Base-by-base conservation (phyloP, 2,113 vertebrate genomes). In the Scopus umbretta region DNA sequence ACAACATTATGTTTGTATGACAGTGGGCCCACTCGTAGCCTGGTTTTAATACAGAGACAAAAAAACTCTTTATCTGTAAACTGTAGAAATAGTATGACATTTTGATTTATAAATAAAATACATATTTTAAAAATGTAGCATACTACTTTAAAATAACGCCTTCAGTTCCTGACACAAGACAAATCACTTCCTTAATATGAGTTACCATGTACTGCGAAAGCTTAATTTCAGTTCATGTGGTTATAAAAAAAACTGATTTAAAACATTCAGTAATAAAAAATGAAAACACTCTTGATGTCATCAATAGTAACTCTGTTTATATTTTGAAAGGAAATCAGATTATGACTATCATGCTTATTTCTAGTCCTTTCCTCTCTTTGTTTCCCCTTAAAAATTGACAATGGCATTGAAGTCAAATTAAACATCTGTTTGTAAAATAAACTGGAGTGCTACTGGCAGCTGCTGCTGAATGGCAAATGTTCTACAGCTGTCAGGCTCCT, bases 381-480 rank as follows among this genome's bases (percentile, higher is more conserved):
- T 94, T 97, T 96, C 79, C 84, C 90, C 87, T 97, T 59, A 97
- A 95, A 97, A 97, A 94, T 50, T 96, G 97, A 97, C 96, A 97
- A 90, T 86, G 90, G 74, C 89, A 92, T 80, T 68, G 80, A 97
- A 98, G 96, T 98, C 92, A 97, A 98, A 98, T 98, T 97, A 98
- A 98, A 98, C 98, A 98, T 98, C 98, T 98, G 98, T 97, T 98
- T 98, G 89, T 96, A 97, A 97, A 98, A 97, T 92, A 98, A 98
- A 96, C 96, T 74, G 34, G 92, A 96, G 88, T 87, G 83, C 92
- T 90, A 72, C 92, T 97, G 98, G 97, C 97, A 98, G 98, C 98
- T 98, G 98, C 91, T 96, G 92, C 90, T 1, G 19, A 97, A 97
- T 88, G 94, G 96, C 86, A 97, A 97, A 98, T 95, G 97, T 78